Conservation (phyloP, 2,113 vertebrate species). For the Nansenia antarctica region DNA sequence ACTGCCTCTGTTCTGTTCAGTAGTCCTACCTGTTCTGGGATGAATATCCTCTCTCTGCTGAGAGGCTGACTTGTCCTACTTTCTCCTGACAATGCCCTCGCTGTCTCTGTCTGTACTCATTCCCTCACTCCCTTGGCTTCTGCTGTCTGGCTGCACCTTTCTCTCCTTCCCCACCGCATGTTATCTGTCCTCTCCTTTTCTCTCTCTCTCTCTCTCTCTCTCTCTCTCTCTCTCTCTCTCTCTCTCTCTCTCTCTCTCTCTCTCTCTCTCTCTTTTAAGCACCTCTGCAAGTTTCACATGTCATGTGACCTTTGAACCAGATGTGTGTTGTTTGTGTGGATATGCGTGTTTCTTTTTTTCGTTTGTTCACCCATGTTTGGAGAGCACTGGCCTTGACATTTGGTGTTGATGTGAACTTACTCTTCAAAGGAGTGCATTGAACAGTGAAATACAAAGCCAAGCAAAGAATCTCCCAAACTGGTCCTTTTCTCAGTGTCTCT, state of each 20-base stretch:
- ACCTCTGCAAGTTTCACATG: background rate
- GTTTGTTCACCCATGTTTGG: conserved; percentile 5
- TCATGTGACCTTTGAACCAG: background rate
- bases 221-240: conserved; percentile 15
- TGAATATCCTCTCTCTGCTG: conserved; percentile 8
- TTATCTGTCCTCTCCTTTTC: background rate
- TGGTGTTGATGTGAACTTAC: background rate
- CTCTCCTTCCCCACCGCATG: background rate
- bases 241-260: conserved; percentile 16
- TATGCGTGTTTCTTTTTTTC: background rate
- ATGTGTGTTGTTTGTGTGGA: background rate
- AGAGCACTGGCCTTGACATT: conserved; percentile 1
- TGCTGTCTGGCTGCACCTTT: conserved; percentile 22
- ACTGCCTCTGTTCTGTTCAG: conserved; percentile 31
- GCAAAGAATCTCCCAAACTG: background rate
- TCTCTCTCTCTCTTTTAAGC: conserved; percentile 15
- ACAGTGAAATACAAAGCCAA: background rate
- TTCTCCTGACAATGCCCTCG: conserved; percentile 34
- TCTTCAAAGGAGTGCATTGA: background rate
- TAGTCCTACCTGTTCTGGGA: conserved; percentile 28
- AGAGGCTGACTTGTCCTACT: conserved; percentile 48
- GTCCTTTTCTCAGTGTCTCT: background rate
- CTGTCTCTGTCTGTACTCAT: conserved; percentile 34
- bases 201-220: conserved; percentile 15
- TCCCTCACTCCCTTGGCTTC: conserved; percentile 11